phyloP scores from a whole-genome alignment of 2,113 vertebrate genomes.

The Zingel zingel region DNA sequence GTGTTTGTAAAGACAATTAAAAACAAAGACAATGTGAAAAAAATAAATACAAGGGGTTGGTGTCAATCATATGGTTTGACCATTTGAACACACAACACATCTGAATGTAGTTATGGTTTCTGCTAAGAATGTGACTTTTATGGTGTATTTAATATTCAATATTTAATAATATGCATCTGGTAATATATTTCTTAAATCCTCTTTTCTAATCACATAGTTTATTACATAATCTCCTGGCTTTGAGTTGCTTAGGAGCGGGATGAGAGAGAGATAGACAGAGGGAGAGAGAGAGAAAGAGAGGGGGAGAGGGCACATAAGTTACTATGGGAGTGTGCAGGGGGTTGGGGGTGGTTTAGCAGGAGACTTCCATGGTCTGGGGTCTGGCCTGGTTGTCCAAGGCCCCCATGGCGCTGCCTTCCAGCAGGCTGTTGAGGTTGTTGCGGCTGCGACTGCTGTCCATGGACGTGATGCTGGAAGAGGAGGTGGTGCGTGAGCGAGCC shows the following conservation, averaged over 20 bases:
- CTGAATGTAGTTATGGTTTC: constrained; percentile 56
- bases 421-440: constrained; percentile 88
- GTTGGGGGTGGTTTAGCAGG: constrained; percentile 86
- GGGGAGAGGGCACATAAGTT: constrained; percentile 63
- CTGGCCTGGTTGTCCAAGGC: constrained; percentile 85
- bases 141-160: constrained; percentile 60
- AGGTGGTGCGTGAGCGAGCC: constrained; percentile 93
- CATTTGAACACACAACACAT: constrained; percentile 62
- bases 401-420: constrained; percentile 84
- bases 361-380: constrained; percentile 96
- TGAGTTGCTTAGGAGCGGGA: constrained; percentile 51
- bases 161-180: constrained; percentile 77
- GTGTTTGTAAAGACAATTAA: constrained; percentile 31
- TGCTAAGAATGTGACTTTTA: constrained; percentile 64
- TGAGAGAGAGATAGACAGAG: constrained; percentile 30
- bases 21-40: constrained; percentile 57
- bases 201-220: constrained; percentile 74
- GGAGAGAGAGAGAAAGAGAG: constrained; percentile 6
- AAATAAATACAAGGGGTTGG: constrained; percentile 72
- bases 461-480: constrained; percentile 93
- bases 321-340: constrained; percentile 52
- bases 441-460: constrained; percentile 91
- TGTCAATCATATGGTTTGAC: constrained; percentile 30
- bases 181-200: constrained; percentile 78
- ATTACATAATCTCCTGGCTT: constrained; percentile 65